phyloP scores from a whole-genome alignment of 2,797 vertebrate species.

The Merluccius polli region DNA sequence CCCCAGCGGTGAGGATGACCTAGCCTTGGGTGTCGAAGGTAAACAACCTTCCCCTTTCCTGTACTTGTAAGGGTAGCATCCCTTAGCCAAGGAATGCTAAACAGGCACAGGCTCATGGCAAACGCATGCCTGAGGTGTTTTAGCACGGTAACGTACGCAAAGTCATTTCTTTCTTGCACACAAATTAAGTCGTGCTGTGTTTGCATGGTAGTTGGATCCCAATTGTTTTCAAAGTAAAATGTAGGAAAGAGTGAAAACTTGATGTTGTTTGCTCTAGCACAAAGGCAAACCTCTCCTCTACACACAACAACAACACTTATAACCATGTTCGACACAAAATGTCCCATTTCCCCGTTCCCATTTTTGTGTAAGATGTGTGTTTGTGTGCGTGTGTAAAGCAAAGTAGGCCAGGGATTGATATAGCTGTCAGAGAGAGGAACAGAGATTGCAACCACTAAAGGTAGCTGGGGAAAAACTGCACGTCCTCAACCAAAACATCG shows the following conservation, averaged over 20 bases:
- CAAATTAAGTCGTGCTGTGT: background rate
- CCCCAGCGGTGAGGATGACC: slow-evolving; percentile 57
- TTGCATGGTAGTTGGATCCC: background rate
- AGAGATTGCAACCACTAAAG: background rate
- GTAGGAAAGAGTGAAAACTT: background rate
- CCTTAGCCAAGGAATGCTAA: slow-evolving; percentile 8
- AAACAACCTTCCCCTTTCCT: slow-evolving; percentile 35
- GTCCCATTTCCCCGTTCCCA: too few species aligned
- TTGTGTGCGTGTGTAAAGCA: too few species aligned
- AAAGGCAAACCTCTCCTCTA: background rate
- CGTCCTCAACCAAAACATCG: background rate
- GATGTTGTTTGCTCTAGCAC: background rate
- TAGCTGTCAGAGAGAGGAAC: background rate
- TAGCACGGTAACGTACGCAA: background rate
- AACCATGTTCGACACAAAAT: too few species aligned
- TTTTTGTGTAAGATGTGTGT: too few species aligned
- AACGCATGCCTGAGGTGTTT: background rate
- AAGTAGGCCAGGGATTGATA: background rate
- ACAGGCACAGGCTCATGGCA: background rate
- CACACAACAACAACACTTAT: too few species aligned
- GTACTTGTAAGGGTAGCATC: slow-evolving; percentile 31
- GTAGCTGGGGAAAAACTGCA: background rate
- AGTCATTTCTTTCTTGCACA: too few species aligned
- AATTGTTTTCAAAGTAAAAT: background rate
- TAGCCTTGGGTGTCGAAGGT: slow-evolving; percentile 64